A percentile compares a stretch with the other conserved stretches of the same genome.
Conservation (phyloP, 64 coral and sea anemone genomes). For the Platygyra sinensis region DNA sequence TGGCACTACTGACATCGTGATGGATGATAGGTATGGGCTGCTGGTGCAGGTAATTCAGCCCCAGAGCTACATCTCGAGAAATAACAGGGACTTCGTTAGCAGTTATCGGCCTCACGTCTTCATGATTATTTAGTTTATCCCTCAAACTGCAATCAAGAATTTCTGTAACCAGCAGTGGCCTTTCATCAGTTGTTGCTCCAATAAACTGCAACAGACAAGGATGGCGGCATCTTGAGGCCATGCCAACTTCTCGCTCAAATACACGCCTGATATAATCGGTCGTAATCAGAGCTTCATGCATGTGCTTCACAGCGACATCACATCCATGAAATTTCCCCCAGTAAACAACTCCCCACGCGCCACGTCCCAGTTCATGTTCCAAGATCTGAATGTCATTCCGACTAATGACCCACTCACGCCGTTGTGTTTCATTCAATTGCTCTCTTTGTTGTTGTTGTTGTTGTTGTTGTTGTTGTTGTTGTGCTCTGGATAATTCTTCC, state of each 20-base stretch:
- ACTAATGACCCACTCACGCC: slow-evolving; percentile 31
- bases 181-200: slow-evolving; percentile 62
- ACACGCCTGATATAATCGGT: not conserved
- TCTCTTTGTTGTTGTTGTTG: too few relatives aligned
- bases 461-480: too few relatives aligned
- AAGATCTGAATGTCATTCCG: slow-evolving; percentile 9
- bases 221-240: slow-evolving; percentile 69
- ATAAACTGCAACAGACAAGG: slow-evolving; percentile 78
- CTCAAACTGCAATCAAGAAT: slow-evolving; percentile 40
- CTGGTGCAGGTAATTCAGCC: slow-evolving; percentile 61
- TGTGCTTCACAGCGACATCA: slow-evolving; percentile 65
- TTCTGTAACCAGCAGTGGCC: slow-evolving; percentile 57
- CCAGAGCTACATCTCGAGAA: slow-evolving; percentile 45
- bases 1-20: slow-evolving; percentile 62
- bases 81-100: not conserved
- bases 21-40: slow-evolving; percentile 55
- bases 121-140: too few relatives aligned
- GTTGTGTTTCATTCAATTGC: too few relatives aligned
- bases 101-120: too few relatives aligned
- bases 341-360: slow-evolving; percentile 51
- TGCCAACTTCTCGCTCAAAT: slow-evolving; percentile 61
- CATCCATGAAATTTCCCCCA: slow-evolving; percentile 35
- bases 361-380: slow-evolving; percentile 4
- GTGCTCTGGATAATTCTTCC: too few relatives aligned
- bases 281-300: not conserved